A percentile compares a stretch with the other conserved stretches of the same genome.
Evolutionary conservation across 2,113 vertebrate species (phyloP).

Genomic region (Taurulus bubalis): DNA sequence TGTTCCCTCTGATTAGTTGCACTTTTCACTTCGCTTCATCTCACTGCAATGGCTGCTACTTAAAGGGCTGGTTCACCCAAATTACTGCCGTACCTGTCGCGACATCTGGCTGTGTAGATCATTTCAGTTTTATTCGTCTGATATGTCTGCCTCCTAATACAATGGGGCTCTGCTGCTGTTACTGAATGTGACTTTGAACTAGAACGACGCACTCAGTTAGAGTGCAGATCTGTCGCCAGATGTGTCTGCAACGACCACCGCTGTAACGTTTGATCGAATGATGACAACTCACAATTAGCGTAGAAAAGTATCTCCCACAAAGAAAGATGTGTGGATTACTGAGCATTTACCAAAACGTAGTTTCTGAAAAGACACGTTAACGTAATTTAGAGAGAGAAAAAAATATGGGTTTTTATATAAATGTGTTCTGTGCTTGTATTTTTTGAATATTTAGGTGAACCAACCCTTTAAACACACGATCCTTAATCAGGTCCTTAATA

Average conservation of each 20-base stretch:
- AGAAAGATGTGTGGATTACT: not conserved
- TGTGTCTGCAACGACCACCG: too few relatives aligned
- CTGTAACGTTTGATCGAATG: too few relatives aligned
- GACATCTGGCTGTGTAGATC: too few relatives aligned
- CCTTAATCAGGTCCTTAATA: not conserved
- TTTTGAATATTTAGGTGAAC: slow-evolving; percentile 7
- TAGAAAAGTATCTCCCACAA: not conserved
- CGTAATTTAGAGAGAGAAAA: not conserved
- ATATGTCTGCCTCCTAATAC: too few relatives aligned
- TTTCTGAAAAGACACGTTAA: not conserved
- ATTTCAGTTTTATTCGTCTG: not conserved
- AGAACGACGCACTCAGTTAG: too few relatives aligned
- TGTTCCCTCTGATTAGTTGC: slow-evolving; percentile 41
- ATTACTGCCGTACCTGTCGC: not conserved
- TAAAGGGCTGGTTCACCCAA: not conserved
- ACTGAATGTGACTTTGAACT: too few relatives aligned
- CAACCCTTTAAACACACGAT: not conserved
- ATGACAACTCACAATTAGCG: too few relatives aligned
- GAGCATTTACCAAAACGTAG: not conserved
- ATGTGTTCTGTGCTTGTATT: slow-evolving; percentile 28
- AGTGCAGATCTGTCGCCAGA: too few relatives aligned
- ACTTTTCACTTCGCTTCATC: slow-evolving; percentile 30
- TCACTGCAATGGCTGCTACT: slow-evolving; percentile 8
- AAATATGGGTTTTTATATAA: not conserved
- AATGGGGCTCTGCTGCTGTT: too few relatives aligned